Evolutionary conservation across 2,888 invertebrate species (phyloP).

Genomic region (Latrodectus elegans): DNA sequence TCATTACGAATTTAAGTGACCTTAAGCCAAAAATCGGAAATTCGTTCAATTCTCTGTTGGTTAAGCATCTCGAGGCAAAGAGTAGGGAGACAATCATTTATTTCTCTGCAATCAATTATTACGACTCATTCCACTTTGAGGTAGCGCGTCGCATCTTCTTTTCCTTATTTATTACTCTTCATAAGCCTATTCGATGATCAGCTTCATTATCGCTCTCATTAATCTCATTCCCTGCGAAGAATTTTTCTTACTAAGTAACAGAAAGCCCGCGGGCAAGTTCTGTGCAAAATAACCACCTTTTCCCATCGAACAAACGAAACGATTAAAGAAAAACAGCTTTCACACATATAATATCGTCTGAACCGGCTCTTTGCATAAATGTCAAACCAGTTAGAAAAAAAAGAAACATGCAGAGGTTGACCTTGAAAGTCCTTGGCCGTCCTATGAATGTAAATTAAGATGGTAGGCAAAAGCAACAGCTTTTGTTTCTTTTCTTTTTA

Average conservation of each 20-base stretch:
- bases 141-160: too few relatives aligned
- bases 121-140: too few relatives aligned
- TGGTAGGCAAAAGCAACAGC: conserved; percentile 17
- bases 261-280: conserved; percentile 15
- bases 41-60: too few relatives aligned
- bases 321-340: conserved; percentile 28
- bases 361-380: conserved; percentile 53
- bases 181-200: background rate
- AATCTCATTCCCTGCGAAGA: conserved; percentile 1
- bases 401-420: conserved; percentile 21
- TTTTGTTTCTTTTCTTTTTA: conserved; percentile 3
- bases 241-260: conserved; percentile 27
- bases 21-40: too few relatives aligned
- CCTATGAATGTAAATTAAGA: conserved; percentile 33
- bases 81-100: too few relatives aligned
- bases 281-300: conserved; percentile 14
- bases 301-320: background rate
- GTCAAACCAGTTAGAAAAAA: conserved; percentile 37
- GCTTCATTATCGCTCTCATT: conserved; percentile 31
- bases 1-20: too few relatives aligned
- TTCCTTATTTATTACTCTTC: too few relatives aligned
- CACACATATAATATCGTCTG: conserved; percentile 46
- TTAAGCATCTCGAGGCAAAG: too few relatives aligned
- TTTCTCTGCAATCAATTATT: too few relatives aligned
- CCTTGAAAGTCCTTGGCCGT: conserved; percentile 60